Evolutionary conservation across 2,888 invertebrate species (phyloP).

Genomic region (Patella caerulea): DNA sequence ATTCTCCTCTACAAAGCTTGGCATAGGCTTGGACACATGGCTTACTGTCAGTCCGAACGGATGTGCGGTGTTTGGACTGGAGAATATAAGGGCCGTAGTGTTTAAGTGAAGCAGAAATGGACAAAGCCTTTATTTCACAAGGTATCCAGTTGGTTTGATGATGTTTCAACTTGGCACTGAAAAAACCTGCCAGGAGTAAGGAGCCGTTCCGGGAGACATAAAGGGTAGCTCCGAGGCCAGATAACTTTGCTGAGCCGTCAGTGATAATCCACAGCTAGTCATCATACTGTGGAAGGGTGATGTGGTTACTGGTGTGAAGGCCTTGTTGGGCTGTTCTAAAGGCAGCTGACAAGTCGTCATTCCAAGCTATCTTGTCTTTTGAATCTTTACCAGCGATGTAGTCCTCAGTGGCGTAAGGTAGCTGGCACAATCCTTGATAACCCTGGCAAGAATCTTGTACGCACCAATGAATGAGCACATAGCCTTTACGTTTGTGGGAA

Average conservation of each 20-base stretch:
- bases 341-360: neutral
- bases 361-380: neutral
- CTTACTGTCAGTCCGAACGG: too few relatives aligned
- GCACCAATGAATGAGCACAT: conserved; percentile 3
- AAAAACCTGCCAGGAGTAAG: too few relatives aligned
- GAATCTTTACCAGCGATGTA: neutral
- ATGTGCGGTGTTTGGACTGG: too few relatives aligned
- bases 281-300: neutral
- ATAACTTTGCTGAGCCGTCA: neutral
- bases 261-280: neutral
- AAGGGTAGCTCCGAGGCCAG: neutral
- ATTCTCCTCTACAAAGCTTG: too few relatives aligned
- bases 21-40: too few relatives aligned
- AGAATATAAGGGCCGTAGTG: too few relatives aligned
- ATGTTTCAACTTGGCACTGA: too few relatives aligned
- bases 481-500: neutral
- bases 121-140: too few relatives aligned
- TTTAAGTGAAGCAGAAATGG: too few relatives aligned
- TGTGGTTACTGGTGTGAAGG: neutral
- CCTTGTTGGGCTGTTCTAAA: conserved; percentile 10
- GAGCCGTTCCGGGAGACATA: neutral
- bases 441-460: neutral
- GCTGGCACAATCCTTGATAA: neutral
- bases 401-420: neutral
- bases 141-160: too few relatives aligned